These are phyloP conservation scores for Leptatherina wallacei DNA, from an alignment of 2,797 vertebrate genomes.

Conservation along the genomic window DNA sequence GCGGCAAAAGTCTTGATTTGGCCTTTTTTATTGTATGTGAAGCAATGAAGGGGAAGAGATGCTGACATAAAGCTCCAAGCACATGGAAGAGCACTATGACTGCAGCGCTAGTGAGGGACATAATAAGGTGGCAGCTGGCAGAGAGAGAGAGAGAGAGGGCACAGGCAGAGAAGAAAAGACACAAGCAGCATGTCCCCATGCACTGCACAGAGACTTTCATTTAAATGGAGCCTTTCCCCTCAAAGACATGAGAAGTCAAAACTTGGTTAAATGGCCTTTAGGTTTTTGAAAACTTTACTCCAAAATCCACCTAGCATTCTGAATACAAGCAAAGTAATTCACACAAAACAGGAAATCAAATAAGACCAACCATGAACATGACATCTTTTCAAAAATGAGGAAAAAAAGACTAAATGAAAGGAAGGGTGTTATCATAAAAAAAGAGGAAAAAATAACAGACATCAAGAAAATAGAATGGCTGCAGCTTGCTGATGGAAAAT, in stretches of 20 bases:
- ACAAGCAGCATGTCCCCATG: conserved; percentile 49
- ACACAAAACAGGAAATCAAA: conserved; percentile 75
- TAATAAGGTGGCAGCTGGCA: conserved; percentile 51
- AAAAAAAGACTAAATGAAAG: conserved; percentile 64
- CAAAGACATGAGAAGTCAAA: conserved; percentile 83
- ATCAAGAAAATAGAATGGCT: conserved; percentile 79
- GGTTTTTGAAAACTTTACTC: conserved; percentile 77
- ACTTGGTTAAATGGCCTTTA: conserved; percentile 88
- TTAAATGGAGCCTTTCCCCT: conserved; percentile 64
- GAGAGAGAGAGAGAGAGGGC: conserved; percentile 22
- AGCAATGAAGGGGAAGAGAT: conserved; percentile 47
- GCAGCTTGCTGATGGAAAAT: conserved; percentile 88
- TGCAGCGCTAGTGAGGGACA: conserved; percentile 26
- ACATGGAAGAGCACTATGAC: conserved; percentile 15
- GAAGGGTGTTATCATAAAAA: conserved; percentile 64
- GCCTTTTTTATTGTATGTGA: conserved; percentile 15
- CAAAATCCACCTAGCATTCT: conserved; percentile 74
- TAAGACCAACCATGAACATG: conserved; percentile 71
- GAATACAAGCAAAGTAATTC: conserved; percentile 75
- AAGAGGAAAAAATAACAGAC: conserved; percentile 58
- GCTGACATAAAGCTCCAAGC: conserved; percentile 44
- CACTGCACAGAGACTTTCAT: conserved; percentile 62
- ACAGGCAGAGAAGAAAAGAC: conserved; percentile 22
- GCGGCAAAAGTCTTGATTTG: conserved; percentile 16
- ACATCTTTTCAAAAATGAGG: conserved; percentile 58